phyloP scores from a whole-genome alignment of 2,797 vertebrate species.

The Anabas testudineus region DNA sequence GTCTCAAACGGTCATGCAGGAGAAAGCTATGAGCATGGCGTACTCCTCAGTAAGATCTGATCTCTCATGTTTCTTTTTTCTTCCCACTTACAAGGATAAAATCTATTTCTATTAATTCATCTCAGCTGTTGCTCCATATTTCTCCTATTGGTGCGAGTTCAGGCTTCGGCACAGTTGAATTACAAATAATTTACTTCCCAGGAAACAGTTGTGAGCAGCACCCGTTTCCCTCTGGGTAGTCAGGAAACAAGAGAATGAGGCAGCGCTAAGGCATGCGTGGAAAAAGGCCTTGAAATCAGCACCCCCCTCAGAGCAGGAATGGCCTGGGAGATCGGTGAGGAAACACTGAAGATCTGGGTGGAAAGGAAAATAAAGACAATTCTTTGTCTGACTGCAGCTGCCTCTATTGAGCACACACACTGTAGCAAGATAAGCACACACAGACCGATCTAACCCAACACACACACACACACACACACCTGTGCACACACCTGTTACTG shows the following conservation, averaged over 20 bases:
- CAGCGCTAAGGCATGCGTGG: slow-evolving; percentile 52
- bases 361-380: slow-evolving; percentile 22
- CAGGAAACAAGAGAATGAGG: slow-evolving; percentile 26
- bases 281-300: slow-evolving; percentile 61
- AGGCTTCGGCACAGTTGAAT: background rate
- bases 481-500: slow-evolving; percentile 34
- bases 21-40: background rate
- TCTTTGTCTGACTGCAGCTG: slow-evolving; percentile 52
- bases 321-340: slow-evolving; percentile 40
- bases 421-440: background rate
- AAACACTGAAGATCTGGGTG: slow-evolving; percentile 16
- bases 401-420: slow-evolving; percentile 18
- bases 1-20: background rate
- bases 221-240: background rate
- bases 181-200: background rate
- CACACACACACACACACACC: slow-evolving; percentile 20
- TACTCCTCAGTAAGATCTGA: background rate
- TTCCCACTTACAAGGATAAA: background rate
- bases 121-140: background rate
- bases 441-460: slow-evolving; percentile 20
- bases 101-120: background rate
- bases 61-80: background rate
- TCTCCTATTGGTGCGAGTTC: background rate
- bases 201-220: background rate
- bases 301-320: slow-evolving; percentile 28